Percentiles rank a stretch among this genome's conserved stretches.
Evolutionary conservation across 2,797 vertebrate genomes (phyloP).

Genomic region (Lophura swinhoii): DNA sequence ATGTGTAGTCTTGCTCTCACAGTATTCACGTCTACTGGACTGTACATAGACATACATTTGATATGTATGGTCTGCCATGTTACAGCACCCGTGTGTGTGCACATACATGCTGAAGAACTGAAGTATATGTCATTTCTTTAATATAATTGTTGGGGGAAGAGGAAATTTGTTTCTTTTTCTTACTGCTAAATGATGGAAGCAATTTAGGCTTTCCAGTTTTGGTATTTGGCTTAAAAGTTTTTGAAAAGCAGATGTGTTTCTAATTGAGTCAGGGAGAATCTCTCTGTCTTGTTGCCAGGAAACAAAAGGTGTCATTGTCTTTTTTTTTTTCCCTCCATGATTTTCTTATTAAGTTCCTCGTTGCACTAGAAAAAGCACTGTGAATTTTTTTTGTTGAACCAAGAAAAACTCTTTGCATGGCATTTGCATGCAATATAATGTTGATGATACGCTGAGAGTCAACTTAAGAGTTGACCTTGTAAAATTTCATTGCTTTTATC

Average conservation of each 20-base stretch:
- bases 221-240: conserved; percentile 12
- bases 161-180: neutral
- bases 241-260: conserved; percentile 22
- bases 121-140: neutral
- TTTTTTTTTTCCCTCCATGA: neutral
- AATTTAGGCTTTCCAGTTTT: neutral
- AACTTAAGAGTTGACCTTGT: neutral
- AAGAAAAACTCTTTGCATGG: neutral
- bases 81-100: rapidly evolving
- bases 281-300: neutral
- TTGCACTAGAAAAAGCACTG: neutral
- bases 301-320: neutral
- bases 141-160: neutral
- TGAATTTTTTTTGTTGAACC: neutral
- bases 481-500: neutral
- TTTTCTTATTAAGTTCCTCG: neutral
- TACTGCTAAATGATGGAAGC: neutral
- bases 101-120: neutral
- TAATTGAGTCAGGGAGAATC: neutral
- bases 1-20: neutral
- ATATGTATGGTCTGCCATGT: neutral
- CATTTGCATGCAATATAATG: neutral
- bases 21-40: neutral
- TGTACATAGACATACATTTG: rapidly evolving
- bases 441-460: neutral